Evolutionary conservation across 1,140 invertebrate genomes (phyloP).

Genomic region (Lordiphosa stackelbergi): DNA sequence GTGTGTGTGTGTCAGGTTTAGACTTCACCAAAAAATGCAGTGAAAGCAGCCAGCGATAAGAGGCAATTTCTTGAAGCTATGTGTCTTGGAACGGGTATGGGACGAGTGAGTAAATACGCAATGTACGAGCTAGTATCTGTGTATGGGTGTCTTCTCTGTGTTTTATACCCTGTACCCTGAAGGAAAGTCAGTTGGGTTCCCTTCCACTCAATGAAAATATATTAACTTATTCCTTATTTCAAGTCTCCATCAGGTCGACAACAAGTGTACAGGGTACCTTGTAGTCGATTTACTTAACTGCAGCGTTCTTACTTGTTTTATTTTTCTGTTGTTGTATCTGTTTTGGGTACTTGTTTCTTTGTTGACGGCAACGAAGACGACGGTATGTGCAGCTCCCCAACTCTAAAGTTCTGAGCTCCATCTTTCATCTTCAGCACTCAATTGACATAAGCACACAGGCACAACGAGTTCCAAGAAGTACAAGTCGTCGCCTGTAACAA

Average conservation of each 20-base stretch:
- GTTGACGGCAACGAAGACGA: conserved; percentile 3
- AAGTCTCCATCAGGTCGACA: too few species aligned
- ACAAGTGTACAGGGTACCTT: too few species aligned
- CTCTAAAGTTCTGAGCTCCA: conserved; percentile 26
- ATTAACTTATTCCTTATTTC: too few species aligned
- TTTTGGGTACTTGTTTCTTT: conserved; percentile 14
- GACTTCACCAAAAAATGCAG: conserved; percentile 34
- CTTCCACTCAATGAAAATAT: too few species aligned
- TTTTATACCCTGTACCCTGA: too few species aligned
- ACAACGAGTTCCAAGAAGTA: conserved; percentile 57
- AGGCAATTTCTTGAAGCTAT: conserved; percentile 16
- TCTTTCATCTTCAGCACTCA: conserved; percentile 21
- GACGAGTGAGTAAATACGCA: too few species aligned
- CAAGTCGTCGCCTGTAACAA: conserved; percentile 22
- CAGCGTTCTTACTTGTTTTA: background rate
- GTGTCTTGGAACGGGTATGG: background rate
- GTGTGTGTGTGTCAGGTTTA: background rate
- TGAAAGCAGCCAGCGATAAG: conserved; percentile 51
- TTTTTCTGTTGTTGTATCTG: conserved; percentile 4
- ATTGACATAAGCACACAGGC: conserved; percentile 25
- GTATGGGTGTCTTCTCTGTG: too few species aligned
- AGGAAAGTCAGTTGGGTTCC: too few species aligned
- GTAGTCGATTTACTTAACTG: background rate
- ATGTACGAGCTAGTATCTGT: too few species aligned
- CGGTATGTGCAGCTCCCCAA: conserved; percentile 11